A percentile compares a stretch with the other conserved stretches of the same genome.
These are phyloP conservation scores for Xenopus tropicalis DNA, from an alignment of 2,113 vertebrate genomes.

Conservation along the genomic window UCB_Xtro_10.0 CM004443.2:37240501-37241000, in stretches of 20 bases:
- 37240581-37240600: too few relatives aligned
- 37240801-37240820: conserved; percentile 37
- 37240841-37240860: conserved; percentile 29
- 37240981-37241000: neutral
- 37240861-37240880: conserved; percentile 18
- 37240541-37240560: too few relatives aligned
- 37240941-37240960: neutral
- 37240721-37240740: conserved; percentile 33
- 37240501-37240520: too few relatives aligned
- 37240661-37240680: neutral
- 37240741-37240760: conserved; percentile 36
- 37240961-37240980: neutral
- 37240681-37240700: conserved; percentile 33
- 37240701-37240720: conserved; percentile 34
- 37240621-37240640: neutral
- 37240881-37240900: conserved; percentile 19
- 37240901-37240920: conserved; percentile 14
- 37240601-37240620: neutral
- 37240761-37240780: conserved; percentile 42
- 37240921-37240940: conserved; percentile 5
- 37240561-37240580: too few relatives aligned
- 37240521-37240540: too few relatives aligned
- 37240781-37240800: conserved; percentile 25
- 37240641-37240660: neutral
- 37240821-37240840: conserved; percentile 23